These are phyloP conservation scores for Octomys mimax DNA, from an alignment of 2,797 vertebrate genomes.

Conservation along the genomic window DNA sequence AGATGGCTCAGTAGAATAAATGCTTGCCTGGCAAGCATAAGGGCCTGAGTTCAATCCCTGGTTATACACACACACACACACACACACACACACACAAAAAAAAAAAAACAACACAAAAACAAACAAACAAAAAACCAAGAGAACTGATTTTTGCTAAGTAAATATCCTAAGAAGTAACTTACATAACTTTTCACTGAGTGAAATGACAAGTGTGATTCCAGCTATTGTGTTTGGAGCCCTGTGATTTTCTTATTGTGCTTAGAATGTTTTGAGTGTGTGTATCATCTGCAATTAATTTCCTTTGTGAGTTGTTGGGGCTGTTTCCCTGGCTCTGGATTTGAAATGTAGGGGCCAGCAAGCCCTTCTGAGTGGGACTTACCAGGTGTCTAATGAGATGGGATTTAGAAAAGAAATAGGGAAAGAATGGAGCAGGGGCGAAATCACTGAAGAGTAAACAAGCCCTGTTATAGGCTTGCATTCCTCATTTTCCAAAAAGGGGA, in stretches of 20 bases:
- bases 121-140: neutral
- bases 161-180: neutral
- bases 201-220: neutral
- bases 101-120: too few species aligned
- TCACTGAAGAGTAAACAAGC: neutral
- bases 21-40: too few species aligned
- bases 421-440: neutral
- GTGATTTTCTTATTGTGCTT: slow-evolving; percentile 12
- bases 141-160: neutral
- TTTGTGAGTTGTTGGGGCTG: slow-evolving; percentile 30
- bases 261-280: slow-evolving; percentile 39
- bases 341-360: neutral
- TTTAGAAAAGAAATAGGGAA: slow-evolving; percentile 45
- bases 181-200: slow-evolving; percentile 20
- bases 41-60: too few species aligned
- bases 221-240: slow-evolving; percentile 47
- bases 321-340: slow-evolving; percentile 64
- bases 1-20: too few species aligned
- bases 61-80: too few species aligned
- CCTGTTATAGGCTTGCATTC: neutral
- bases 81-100: too few species aligned
- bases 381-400: slow-evolving; percentile 69
- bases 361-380: slow-evolving; percentile 35
- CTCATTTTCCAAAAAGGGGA: neutral
- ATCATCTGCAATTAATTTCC: slow-evolving; percentile 63